phyloP scores from a whole-genome alignment of 1,140 invertebrate genomes.

The Phenacoccus solenopsis region DNA sequence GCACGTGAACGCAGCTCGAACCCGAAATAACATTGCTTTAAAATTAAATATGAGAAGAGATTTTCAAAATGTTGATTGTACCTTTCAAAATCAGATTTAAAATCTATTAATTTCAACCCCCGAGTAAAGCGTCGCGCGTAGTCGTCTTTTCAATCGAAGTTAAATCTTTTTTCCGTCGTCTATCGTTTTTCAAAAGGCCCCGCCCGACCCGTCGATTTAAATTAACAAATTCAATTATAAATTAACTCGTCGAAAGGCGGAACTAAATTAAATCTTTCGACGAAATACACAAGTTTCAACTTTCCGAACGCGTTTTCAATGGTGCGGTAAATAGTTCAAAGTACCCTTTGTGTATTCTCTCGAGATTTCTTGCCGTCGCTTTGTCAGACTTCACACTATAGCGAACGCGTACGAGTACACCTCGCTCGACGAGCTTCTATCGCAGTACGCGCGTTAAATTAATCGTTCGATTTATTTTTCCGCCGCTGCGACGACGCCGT shows the following conservation, averaged over 20 bases:
- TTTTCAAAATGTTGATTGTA: constrained; percentile 13
- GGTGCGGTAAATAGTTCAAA: constrained; percentile 15
- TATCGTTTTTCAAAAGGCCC: neutral
- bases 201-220: constrained; percentile 21
- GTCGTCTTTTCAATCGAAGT: neutral
- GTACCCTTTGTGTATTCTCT: constrained; percentile 15
- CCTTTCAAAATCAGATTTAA: constrained; percentile 10
- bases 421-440: no score
- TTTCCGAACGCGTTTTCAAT: neutral
- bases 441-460: no score
- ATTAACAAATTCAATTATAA: constrained; percentile 28
- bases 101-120: constrained; percentile 15
- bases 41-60: neutral
- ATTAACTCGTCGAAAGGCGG: constrained; percentile 23
- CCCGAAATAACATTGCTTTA: no score
- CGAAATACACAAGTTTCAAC: constrained; percentile 10
- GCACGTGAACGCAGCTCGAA: no score
- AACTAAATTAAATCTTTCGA: constrained; percentile 14
- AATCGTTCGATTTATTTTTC: no score
- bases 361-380: no score
- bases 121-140: neutral
- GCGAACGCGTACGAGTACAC: no score
- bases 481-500: no score
- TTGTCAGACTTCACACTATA: no score
- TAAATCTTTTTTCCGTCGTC: neutral